phyloP scores from a whole-genome alignment of 2,888 invertebrate genomes.

The Parnassius apollo region DNA sequence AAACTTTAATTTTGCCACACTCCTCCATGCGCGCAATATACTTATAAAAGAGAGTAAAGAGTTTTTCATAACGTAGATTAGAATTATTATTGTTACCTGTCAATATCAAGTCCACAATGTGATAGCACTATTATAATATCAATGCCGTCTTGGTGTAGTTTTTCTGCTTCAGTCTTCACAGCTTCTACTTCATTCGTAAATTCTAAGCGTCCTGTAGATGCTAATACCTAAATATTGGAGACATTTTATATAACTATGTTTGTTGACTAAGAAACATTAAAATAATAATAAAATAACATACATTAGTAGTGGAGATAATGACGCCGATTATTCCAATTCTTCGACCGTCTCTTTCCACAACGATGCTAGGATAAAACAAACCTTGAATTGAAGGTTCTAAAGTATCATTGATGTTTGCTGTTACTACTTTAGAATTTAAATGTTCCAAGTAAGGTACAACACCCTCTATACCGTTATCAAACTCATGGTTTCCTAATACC shows the following conservation, averaged over 20 bases:
- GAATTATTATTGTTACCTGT: conserved; percentile 57
- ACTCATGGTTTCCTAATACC: conserved; percentile 94
- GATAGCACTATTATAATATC: conserved; percentile 91
- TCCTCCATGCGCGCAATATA: too few relatives aligned
- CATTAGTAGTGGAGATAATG: conserved; percentile 62
- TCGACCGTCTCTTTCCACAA: conserved; percentile 83
- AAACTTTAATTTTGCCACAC: too few relatives aligned
- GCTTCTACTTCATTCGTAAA: conserved; percentile 86
- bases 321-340: conserved; percentile 91
- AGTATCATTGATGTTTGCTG: conserved; percentile 87
- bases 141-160: conserved; percentile 82
- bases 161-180: conserved; percentile 84
- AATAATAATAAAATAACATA: conserved; percentile 41
- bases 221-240: conserved; percentile 73
- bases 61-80: too few relatives aligned
- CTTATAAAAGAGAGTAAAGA: too few relatives aligned
- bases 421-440: conserved; percentile 84
- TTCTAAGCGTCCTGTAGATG: conserved; percentile 83
- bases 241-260: conserved; percentile 5
- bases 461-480: conserved; percentile 88
- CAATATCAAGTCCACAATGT: conserved; percentile 88
- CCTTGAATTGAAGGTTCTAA: conserved; percentile 86
- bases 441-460: conserved; percentile 85
- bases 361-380: conserved; percentile 83
- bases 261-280: not conserved